These are phyloP conservation scores for Brachyhypopomus gauderio DNA, from an alignment of 2,113 vertebrate species.

Conservation along the genomic window DNA sequence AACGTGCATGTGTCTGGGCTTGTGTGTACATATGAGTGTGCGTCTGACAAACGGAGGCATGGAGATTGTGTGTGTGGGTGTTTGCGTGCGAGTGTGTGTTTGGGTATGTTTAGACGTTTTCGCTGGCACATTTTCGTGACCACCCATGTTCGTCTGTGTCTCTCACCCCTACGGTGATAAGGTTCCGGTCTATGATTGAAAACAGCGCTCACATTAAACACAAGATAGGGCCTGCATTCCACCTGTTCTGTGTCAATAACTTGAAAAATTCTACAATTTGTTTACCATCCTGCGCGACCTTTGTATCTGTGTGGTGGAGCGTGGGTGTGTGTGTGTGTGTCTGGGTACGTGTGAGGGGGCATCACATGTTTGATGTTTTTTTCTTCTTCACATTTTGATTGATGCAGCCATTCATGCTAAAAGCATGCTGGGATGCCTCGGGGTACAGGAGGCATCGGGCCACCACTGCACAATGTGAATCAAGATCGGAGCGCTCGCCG, in stretches of 20 bases:
- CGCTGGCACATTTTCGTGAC: too few species aligned
- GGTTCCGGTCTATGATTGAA: background rate
- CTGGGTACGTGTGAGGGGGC: conserved; percentile 17
- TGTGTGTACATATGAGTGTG: conserved; percentile 27
- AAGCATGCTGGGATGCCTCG: conserved; percentile 41
- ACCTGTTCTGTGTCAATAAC: background rate
- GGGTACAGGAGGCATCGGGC: conserved; percentile 25
- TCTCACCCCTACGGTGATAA: conserved; percentile 10
- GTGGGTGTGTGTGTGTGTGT: conserved; percentile 17
- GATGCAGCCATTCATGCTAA: conserved; percentile 45
- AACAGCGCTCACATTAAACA: conserved; percentile 10
- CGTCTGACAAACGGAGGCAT: background rate
- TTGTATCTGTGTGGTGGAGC: too few species aligned
- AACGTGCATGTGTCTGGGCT: conserved; percentile 40
- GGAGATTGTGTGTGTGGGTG: background rate
- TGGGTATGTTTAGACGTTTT: too few species aligned
- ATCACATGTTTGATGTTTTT: background rate
- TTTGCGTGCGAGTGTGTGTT: background rate
- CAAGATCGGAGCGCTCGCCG: conserved; percentile 20
- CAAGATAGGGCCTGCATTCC: background rate
- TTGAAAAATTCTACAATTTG: too few species aligned
- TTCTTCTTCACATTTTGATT: conserved; percentile 40
- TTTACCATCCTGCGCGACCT: too few species aligned
- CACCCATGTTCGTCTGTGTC: background rate
- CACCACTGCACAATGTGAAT: conserved; percentile 40